Evolutionary conservation across 1,140 invertebrate genomes (phyloP).

Genomic region (Magallana angulata): DNA sequence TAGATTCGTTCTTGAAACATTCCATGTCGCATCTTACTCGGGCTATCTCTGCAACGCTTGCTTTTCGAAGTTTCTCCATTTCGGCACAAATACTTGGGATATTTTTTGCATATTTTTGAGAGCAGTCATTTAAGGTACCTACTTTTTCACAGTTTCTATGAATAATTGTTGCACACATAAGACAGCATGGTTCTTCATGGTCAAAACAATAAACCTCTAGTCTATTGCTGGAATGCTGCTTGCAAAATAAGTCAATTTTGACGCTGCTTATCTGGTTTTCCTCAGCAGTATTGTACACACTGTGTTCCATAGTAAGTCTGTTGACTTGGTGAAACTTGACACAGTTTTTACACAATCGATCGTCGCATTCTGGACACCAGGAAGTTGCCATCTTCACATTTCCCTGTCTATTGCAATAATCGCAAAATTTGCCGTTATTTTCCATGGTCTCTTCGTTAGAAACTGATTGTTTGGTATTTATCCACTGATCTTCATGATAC

Average conservation of each 20-base stretch:
- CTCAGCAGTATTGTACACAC: not conserved
- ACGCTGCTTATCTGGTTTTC: not conserved
- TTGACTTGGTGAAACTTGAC: constrained; percentile 4
- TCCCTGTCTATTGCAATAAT: no score
- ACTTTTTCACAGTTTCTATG: constrained; percentile 50
- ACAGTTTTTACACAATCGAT: constrained; percentile 7
- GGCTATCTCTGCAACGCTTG: not conserved
- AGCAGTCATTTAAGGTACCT: no score
- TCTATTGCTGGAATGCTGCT: constrained; percentile 28
- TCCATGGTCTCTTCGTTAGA: constrained; percentile 30
- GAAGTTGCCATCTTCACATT: no score
- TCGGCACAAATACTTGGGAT: not conserved
- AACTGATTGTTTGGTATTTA: constrained; percentile 7
- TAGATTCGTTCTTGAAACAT: not conserved
- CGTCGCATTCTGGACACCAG: no score
- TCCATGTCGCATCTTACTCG: not conserved
- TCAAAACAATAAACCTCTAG: constrained; percentile 48
- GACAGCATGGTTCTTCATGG: constrained; percentile 41
- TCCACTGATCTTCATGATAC: no score
- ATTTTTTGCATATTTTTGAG: no score
- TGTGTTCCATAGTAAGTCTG: constrained; percentile 24
- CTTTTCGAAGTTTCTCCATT: not conserved
- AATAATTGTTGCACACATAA: constrained; percentile 29
- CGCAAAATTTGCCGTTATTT: not conserved
- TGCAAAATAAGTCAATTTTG: not conserved